A percentile compares a stretch with the other conserved stretches of the same genome.
phyloP scores from a whole-genome alignment of 2,888 invertebrate species.

The Zygogramma bicolorata region DNA sequence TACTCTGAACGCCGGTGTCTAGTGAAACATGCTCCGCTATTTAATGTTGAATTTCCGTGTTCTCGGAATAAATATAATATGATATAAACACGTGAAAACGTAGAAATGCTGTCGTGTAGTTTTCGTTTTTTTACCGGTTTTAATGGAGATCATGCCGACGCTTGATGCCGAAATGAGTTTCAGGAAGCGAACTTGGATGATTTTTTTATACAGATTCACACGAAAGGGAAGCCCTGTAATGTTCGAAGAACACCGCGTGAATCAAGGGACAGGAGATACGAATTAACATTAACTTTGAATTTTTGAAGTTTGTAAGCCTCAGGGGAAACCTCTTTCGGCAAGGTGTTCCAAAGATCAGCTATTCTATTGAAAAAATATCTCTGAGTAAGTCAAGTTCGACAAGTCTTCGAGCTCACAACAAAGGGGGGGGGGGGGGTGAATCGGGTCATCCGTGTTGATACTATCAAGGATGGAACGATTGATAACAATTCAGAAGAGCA shows the following conservation, averaged over 20 bases:
- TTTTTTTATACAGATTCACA: background rate
- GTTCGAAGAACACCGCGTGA: too few relatives aligned
- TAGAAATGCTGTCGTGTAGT: constrained; percentile 25
- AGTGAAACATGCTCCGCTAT: constrained; percentile 35
- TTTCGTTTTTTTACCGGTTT: constrained; percentile 5
- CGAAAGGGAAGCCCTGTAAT: background rate
- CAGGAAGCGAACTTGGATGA: background rate
- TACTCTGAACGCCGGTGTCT: constrained; percentile 30
- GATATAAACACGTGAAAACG: constrained; percentile 47
- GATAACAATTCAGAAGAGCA: too few relatives aligned
- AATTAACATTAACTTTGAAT: too few relatives aligned
- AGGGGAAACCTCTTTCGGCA: too few relatives aligned
- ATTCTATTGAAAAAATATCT: too few relatives aligned
- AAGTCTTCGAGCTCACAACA: too few relatives aligned
- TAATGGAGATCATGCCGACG: background rate
- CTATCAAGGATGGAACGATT: too few relatives aligned
- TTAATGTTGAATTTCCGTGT: constrained; percentile 47
- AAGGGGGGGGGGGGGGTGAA: too few relatives aligned
- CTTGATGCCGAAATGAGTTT: background rate
- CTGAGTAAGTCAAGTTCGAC: too few relatives aligned
- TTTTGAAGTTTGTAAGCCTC: too few relatives aligned
- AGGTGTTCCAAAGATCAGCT: too few relatives aligned
- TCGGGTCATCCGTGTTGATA: too few relatives aligned
- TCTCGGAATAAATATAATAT: constrained; percentile 46
- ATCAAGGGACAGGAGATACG: background rate